Percentiles rank a stretch among this genome's conserved stretches.
phyloP scores from a whole-genome alignment of 2,888 invertebrate genomes.

The Nemapogon koenigi region DNA sequence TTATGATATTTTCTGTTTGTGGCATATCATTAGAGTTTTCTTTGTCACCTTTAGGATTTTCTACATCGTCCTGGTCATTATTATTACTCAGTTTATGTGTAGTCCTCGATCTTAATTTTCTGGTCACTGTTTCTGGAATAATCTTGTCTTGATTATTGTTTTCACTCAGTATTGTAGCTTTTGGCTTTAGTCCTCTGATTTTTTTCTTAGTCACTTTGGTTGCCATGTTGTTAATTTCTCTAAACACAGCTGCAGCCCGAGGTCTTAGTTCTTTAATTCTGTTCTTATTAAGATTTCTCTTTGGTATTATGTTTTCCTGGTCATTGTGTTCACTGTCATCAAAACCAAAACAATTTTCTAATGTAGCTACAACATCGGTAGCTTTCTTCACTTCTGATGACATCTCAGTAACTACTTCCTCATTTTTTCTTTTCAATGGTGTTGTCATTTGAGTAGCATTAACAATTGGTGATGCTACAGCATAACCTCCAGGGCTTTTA shows the following conservation, averaged over 20 bases:
- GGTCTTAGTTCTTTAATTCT: slow-evolving; percentile 27
- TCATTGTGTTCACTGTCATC: slow-evolving; percentile 42
- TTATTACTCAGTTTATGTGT: too few species aligned
- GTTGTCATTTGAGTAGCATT: slow-evolving; percentile 15
- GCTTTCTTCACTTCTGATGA: too few species aligned
- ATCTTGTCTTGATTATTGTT: too few species aligned
- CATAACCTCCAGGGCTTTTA: slow-evolving; percentile 15
- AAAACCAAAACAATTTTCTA: slow-evolving; percentile 48
- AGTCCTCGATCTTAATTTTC: too few species aligned
- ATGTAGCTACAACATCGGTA: slow-evolving; percentile 3
- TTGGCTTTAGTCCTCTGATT: slow-evolving; percentile 33
- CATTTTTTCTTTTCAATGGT: slow-evolving; percentile 18
- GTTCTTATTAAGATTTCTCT: slow-evolving; percentile 25
- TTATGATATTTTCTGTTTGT: neutral
- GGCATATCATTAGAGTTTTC: neutral
- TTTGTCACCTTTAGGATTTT: neutral
- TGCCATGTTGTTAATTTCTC: slow-evolving; percentile 35
- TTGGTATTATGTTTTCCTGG: slow-evolving; percentile 45
- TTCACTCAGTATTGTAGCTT: too few species aligned
- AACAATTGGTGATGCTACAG: neutral
- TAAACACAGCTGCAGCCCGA: slow-evolving; percentile 30
- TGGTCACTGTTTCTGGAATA: too few species aligned
- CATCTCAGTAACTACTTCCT: slow-evolving; percentile 15
- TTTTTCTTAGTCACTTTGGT: slow-evolving; percentile 30
- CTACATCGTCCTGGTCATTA: slow-evolving; percentile 19